Percentiles rank a stretch among this genome's conserved stretches.
Evolutionary conservation across 2,888 invertebrate genomes (phyloP).

Genomic region (Emmelina monodactyla): DNA sequence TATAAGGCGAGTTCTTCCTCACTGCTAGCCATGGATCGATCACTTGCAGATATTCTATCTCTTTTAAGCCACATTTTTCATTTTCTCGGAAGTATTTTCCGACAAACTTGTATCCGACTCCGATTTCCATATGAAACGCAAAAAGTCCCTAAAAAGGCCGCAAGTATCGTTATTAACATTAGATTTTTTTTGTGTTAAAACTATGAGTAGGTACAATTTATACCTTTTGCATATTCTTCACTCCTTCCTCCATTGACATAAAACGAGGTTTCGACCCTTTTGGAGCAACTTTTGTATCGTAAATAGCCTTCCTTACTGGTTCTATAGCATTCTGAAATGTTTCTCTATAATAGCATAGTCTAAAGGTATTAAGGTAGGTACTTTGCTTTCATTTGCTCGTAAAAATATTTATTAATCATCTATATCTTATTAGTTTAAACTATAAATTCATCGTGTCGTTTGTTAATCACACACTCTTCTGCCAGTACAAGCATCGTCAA

Average conservation of each 20-base stretch:
- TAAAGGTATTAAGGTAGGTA: too few species aligned
- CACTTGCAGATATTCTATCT: slow-evolving; percentile 70
- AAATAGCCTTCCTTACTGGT: slow-evolving; percentile 68
- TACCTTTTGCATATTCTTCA: slow-evolving; percentile 61
- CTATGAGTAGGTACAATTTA: background rate
- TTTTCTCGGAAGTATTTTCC: slow-evolving; percentile 72
- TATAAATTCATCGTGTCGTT: too few species aligned
- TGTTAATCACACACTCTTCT: too few species aligned
- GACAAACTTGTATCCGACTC: slow-evolving; percentile 71
- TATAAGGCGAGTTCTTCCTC: slow-evolving; percentile 68
- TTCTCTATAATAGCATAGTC: too few species aligned
- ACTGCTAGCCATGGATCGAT: slow-evolving; percentile 71
- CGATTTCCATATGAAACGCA: slow-evolving; percentile 73
- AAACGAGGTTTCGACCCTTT: slow-evolving; percentile 65
- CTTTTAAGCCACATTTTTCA: slow-evolving; percentile 75
- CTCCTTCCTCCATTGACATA: slow-evolving; percentile 69
- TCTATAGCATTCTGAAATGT: slow-evolving; percentile 71
- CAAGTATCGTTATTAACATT: background rate
- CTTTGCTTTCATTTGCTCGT: too few species aligned
- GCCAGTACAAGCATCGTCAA: too few species aligned
- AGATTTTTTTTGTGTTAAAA: background rate
- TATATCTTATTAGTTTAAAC: too few species aligned
- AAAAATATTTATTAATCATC: too few species aligned
- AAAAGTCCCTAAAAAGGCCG: slow-evolving; percentile 56
- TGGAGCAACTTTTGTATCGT: slow-evolving; percentile 70